Conservation (phyloP, 2,888 invertebrate genomes). For the Spisula subtruncata region DNA sequence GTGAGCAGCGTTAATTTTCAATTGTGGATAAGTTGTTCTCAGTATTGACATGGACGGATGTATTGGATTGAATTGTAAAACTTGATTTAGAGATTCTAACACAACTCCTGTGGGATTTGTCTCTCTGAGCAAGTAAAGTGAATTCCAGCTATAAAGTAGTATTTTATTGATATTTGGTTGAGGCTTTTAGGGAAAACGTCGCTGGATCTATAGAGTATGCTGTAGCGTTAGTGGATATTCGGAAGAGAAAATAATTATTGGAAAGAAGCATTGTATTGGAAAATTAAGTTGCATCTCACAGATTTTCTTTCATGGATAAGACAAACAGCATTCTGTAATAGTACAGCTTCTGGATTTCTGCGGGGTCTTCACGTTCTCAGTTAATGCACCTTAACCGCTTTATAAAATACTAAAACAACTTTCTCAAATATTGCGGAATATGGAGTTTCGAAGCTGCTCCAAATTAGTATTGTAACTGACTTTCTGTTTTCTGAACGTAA, state of each 20-base stretch:
- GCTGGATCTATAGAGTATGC: conserved; percentile 21
- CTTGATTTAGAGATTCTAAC: conserved; percentile 48
- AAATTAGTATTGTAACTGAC: not conserved
- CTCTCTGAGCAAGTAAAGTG: conserved; percentile 29
- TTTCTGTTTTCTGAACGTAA: conserved; percentile 8
- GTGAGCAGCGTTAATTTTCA: conserved; percentile 10
- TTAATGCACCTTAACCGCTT: not conserved
- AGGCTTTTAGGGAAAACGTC: conserved; percentile 2
- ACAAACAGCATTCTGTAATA: conserved; percentile 6
- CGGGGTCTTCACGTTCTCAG: not conserved
- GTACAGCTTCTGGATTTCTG: not conserved
- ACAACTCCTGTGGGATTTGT: conserved; percentile 35
- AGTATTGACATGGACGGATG: conserved; percentile 26
- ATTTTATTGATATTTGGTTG: conserved; percentile 43
- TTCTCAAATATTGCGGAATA: not conserved
- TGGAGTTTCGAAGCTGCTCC: not conserved
- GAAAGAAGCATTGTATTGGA: conserved; percentile 33
- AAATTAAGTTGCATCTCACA: conserved; percentile 40
- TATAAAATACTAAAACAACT: not conserved
- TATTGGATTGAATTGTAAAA: conserved; percentile 41
- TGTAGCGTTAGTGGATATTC: conserved; percentile 25
- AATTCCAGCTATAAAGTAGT: conserved; percentile 20
- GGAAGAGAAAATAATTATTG: conserved; percentile 36
- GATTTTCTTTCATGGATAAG: conserved; percentile 24
- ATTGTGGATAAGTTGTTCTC: conserved; percentile 16